Base-by-base conservation (phyloP, 1,140 invertebrate species). In the Zaprionus africanus region DNA sequence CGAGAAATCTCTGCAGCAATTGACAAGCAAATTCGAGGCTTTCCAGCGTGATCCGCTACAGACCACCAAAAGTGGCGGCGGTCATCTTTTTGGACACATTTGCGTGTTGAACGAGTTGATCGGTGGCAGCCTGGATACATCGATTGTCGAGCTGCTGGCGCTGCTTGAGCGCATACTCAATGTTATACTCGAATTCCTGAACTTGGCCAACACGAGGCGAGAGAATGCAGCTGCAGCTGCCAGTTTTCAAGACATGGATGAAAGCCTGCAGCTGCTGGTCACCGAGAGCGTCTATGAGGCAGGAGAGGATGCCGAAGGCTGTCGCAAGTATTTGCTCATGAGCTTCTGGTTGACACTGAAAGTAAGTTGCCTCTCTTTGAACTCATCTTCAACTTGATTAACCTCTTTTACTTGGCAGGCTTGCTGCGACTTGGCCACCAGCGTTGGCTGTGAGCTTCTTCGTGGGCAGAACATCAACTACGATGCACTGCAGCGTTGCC, bases 291-390 rank as follows among this genome's bases (percentile, higher is more conserved):
- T 67, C 4, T 84, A 86, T 19, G 76, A 84, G 51, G 36, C 51
- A 22, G 57, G 65, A 70, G 54, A 91, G 4, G 31, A 93, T 70
- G 66, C 53, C 69, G 93, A 70, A 92, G 93, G 83, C 81, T 96
- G 71, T 94, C 94, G 63, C 93, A 95, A 64, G 93, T 96, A 68
- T 94, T 96, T 93, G 94, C 96, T 93, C 82, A 96, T 75, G 94
- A 97, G 78, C 85, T 97, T 97, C 79, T 97, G 96, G 96, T 93
- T 96, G 74, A 97, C 96, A 78, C 93, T 97, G 17, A 97, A 97
- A 94, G 96, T 96, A 93, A 75, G 68, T 84, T 1, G 12, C 19
- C 4, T 0, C n/a, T 4, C 15, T 0, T 26, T 15, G 1, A 2
- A 41, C 34, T 28, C 19, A 7, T 12, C 1, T 15, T 31, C 11